Evolutionary conservation across 2,113 vertebrate species (phyloP).

Genomic region (Caretta caretta): DNA sequence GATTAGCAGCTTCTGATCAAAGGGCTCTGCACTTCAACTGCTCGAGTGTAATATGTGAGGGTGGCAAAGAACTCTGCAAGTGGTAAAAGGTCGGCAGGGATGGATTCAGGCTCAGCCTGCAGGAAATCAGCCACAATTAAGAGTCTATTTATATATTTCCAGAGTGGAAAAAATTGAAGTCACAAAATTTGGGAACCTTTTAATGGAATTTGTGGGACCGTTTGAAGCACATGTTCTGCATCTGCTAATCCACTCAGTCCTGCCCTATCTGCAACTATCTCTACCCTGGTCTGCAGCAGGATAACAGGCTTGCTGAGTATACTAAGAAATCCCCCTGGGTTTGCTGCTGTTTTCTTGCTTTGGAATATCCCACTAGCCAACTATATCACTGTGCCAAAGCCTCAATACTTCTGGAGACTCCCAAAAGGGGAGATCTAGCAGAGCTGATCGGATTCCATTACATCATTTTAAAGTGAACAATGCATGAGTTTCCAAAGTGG

Average conservation of each 20-base stretch:
- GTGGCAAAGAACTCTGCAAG: neutral
- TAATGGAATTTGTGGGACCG: neutral
- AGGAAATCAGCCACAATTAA: neutral
- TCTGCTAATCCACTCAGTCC: neutral
- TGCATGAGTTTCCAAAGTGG: neutral
- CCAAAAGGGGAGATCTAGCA: neutral
- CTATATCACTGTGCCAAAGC: accelerated
- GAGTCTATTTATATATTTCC: neutral
- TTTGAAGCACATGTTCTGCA: accelerated
- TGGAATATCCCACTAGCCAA: neutral
- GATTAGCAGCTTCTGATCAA: neutral
- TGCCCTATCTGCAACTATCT: accelerated
- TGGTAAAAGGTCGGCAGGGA: accelerated
- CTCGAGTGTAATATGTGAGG: accelerated
- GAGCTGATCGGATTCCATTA: neutral
- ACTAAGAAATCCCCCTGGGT: neutral
- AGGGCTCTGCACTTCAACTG: neutral
- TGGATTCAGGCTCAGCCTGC: accelerated
- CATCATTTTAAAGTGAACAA: neutral
- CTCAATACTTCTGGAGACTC: accelerated
- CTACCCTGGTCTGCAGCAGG: accelerated
- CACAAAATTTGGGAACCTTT: neutral
- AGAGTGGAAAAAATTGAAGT: neutral
- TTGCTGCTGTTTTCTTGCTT: accelerated
- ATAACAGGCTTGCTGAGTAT: neutral